Evolutionary conservation across 2,888 invertebrate species (phyloP).

Genomic region (Koerneria pararmatus): DNA sequence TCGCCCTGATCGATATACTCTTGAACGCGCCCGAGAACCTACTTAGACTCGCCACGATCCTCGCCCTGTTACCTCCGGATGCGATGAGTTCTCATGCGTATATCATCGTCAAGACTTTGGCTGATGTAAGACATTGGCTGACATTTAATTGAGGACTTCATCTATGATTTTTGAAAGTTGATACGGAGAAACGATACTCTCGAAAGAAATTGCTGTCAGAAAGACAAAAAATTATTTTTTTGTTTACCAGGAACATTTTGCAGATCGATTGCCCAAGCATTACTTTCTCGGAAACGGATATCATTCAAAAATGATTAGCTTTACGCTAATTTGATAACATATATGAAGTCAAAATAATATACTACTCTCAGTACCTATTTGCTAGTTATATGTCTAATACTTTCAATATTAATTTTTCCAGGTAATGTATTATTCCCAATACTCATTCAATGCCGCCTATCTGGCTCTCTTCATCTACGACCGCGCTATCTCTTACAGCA

Average conservation of each 20-base stretch:
- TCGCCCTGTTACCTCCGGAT: slow-evolving; percentile 14
- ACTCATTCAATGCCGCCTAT: slow-evolving; percentile 36
- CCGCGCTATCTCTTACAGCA: no score
- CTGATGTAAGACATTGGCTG: slow-evolving; percentile 14
- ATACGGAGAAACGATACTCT: not conserved
- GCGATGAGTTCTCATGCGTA: slow-evolving; percentile 2
- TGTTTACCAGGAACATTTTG: no score
- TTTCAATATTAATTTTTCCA: slow-evolving; percentile 21
- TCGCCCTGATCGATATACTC: slow-evolving; percentile 23
- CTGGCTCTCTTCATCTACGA: slow-evolving; percentile 37
- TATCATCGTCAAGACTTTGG: slow-evolving; percentile 18
- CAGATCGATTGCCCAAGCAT: no score
- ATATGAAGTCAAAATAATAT: no score
- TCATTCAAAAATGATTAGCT: no score
- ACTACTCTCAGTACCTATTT: no score
- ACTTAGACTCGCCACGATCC: slow-evolving; percentile 15
- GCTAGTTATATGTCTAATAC: no score
- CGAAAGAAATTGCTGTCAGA: no score
- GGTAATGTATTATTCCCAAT: slow-evolving; percentile 37
- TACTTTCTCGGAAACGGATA: no score
- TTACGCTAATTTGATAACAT: no score
- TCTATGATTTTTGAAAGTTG: not conserved
- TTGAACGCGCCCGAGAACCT: slow-evolving; percentile 25
- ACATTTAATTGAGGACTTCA: not conserved
- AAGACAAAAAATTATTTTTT: slow-evolving; percentile 8